Base-by-base conservation (phyloP, 2,797 vertebrate genomes). In the Ctenochaetus hawaiiensis region DNA sequence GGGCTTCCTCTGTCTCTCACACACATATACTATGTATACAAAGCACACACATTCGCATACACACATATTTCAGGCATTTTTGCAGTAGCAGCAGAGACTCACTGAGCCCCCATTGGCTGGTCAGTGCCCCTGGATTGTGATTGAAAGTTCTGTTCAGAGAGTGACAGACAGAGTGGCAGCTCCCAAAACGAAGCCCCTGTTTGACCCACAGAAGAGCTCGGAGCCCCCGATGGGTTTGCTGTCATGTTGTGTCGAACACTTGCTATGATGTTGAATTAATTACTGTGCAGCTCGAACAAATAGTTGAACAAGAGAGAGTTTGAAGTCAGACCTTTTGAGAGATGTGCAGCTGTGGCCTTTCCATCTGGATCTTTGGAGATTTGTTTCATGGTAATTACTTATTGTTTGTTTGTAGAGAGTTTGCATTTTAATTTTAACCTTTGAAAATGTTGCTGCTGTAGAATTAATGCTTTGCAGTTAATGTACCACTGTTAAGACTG, bases 311-410 rank as follows among this genome's bases (percentile, higher is more conserved):
- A 67, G 75, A 74, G 57, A 44, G 30, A 37, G 66, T 37, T 60
- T 65, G 66, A 67, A 67, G 52, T 59, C 63, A 71, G 68, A 75
- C 49, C 22, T 64, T 64, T n/a, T 72, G 59, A 65, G 80, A 84
- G 70, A 94, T 93, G 93, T 94, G 93, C 90, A 92, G 90, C 83
- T 93, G 93, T 62, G 91, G 92, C 70, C 87, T 93, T 82, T 92
- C 89, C 73, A 73, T 93, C 71, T 93, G 93, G 93, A 93, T 93
- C 85, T 89, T 92, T 77, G 88, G 91, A 78, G 91, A 94, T 87
- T 61, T 90, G 57, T 86, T 89, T 81, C 80, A 93, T 85, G 93
- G 93, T 94, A 94, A 94, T 78, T 77, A 85, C 51, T 53, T 12
- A n/a, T 6, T 78, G n/a, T 74, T 80, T 75, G 20, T 73, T 77